Evolutionary conservation across 1,140 invertebrate genomes (phyloP).

Genomic region (Thaumatotibia leucotreta): DNA sequence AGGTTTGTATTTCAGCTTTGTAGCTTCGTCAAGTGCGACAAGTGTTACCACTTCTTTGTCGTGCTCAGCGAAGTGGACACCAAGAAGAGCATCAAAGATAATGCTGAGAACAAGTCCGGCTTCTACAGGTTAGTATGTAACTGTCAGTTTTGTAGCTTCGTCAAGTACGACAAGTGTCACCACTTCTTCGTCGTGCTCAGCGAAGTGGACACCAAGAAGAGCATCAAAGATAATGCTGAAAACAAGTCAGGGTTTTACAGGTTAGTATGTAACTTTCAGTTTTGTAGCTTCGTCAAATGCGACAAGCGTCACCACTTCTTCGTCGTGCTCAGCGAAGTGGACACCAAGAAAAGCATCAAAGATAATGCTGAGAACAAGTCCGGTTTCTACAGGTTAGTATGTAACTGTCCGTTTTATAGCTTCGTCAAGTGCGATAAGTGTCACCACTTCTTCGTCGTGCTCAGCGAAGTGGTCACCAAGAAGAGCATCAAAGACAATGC

Average conservation of each 20-base stretch:
- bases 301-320: constrained; percentile 99
- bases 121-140: constrained; percentile 70
- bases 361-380: constrained; percentile 83
- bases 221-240: constrained; percentile 86
- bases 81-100: constrained; percentile 90
- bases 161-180: constrained; percentile 79
- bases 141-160: too few species aligned
- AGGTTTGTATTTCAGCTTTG: too few species aligned
- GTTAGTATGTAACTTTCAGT: too few species aligned
- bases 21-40: constrained; percentile 99
- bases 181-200: too few species aligned
- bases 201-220: constrained; percentile 81
- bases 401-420: too few species aligned
- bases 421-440: too few species aligned
- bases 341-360: constrained; percentile 89
- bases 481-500: too few species aligned
- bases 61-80: constrained; percentile 94
- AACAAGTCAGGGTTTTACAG: too few species aligned
- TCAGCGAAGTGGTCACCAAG: too few species aligned
- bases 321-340: constrained; percentile 95
- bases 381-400: constrained; percentile 75
- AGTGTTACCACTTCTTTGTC: constrained; percentile 99
- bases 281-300: constrained; percentile 92
- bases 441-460: too few species aligned
- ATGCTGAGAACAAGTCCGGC: constrained; percentile 80